Evolutionary conservation across 2,113 vertebrate species (phyloP), one percentile per base, ranked within the genome.

Genomic region (Genyomyrus donnyi): DNA sequence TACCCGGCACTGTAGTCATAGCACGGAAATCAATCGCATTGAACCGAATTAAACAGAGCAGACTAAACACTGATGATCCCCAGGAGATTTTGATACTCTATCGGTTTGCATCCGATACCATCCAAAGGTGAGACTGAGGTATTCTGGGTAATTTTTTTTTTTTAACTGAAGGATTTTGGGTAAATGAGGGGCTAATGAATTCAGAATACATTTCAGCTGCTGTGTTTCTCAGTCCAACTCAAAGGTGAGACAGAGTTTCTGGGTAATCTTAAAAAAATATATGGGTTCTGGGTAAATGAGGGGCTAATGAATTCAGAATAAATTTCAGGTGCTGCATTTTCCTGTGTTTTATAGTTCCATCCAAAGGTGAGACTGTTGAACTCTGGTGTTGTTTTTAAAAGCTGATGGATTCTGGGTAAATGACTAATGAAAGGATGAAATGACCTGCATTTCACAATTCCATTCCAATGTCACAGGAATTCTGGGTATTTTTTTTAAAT

Each of bases 41-140:
- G 85, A 87, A 52, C 85, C 31, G 31, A 87, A 87, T 87, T 87
- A 87, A 52, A 87, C 49, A 87, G 27, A 87, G 46, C 85, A 52
- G 85, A 87, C 85, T 52, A 87, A 87, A 87, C 50, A 87, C 84
- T 52, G 27, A 87, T 48, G n/a, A 31, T 87, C 27, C 85, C 50
- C 85, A 35, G 49, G 85, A 48, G 48, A 56, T 53, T 17, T 35
- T 53, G 85, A 17, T 53, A 53, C 85, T 87, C 85, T 53, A 35
- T 27, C 46, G 21, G 31, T 19, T 53, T 52, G 85, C n/a, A 80
- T 80, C 74, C 74, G 19, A 31, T 87, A 31, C 27, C 85, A 56
- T 31, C 46, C 85, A 52, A 87, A 56, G 27, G 49, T 53, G 49
- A 87, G 50, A 87, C 27, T 3, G 31, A 39, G 10, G 84, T 2